Evolutionary conservation across 1,140 invertebrate species (phyloP).

Genomic region (Panulirus ornatus): DNA sequence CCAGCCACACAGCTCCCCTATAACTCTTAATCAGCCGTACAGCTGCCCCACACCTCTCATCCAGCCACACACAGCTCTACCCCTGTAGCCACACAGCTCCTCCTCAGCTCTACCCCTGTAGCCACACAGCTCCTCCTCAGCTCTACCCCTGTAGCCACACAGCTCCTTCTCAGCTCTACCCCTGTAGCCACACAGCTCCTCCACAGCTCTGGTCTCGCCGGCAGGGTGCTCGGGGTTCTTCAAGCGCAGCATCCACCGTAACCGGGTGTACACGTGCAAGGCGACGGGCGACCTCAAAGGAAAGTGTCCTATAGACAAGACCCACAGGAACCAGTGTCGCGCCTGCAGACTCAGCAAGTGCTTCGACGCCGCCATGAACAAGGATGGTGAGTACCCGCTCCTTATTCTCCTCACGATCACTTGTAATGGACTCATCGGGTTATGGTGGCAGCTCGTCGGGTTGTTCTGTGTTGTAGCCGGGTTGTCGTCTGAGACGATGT

Average conservation of each 20-base stretch:
- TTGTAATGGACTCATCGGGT: no score
- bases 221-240: constrained; percentile 97
- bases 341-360: constrained; percentile 97
- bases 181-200: neutral
- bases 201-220: constrained; percentile 17
- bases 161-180: neutral
- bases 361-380: constrained; percentile 98
- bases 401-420: neutral
- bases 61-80: neutral
- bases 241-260: constrained; percentile 96
- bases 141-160: neutral
- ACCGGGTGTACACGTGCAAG: constrained; percentile 97
- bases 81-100: no score
- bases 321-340: constrained; percentile 97
- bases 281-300: constrained; percentile 95
- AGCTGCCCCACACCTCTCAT: neutral
- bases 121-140: neutral
- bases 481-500: no score
- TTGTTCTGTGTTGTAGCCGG: no score
- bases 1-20: no score
- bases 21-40: neutral
- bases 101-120: neutral
- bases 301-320: constrained; percentile 97
- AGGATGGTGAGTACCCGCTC: constrained; percentile 91
- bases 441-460: no score